Conservation (phyloP, 1,140 invertebrate genomes). For the Drosophila virilis region DNA sequence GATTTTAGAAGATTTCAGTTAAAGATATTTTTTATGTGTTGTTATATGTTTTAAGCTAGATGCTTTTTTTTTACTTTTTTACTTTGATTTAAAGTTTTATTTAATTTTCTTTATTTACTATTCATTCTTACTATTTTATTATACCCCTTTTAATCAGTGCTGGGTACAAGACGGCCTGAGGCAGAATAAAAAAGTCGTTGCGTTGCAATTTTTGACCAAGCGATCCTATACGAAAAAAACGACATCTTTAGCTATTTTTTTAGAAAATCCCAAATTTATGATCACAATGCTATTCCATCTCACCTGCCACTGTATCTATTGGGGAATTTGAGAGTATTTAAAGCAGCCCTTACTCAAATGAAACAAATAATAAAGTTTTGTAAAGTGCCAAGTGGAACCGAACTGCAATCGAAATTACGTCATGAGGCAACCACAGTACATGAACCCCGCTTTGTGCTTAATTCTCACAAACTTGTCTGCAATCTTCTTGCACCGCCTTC, state of each 20-base stretch:
- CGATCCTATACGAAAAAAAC: not conserved
- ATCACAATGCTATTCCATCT: not conserved
- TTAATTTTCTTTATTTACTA: too few relatives aligned
- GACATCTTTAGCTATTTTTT: not conserved
- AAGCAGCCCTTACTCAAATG: too few relatives aligned
- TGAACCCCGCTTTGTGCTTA: not conserved
- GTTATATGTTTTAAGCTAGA: too few relatives aligned
- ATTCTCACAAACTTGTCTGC: conserved; percentile 50
- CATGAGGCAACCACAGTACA: not conserved
- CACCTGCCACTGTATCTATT: too few relatives aligned
- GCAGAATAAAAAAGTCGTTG: not conserved
- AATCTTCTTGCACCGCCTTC: conserved; percentile 24
- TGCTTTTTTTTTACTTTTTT: too few relatives aligned
- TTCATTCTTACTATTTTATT: too few relatives aligned
- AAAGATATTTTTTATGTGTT: too few relatives aligned
- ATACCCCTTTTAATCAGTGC: not conserved
- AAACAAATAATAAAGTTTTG: too few relatives aligned
- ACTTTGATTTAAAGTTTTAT: too few relatives aligned
- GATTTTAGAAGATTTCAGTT: too few relatives aligned
- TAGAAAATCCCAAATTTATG: not conserved
- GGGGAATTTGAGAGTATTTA: too few relatives aligned
- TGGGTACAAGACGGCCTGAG: not conserved
- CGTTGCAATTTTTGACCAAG: not conserved
- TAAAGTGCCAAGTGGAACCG: not conserved
- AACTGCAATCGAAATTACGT: not conserved